Conservation (phyloP, 2,113 vertebrate species). For the Gadus macrocephalus region DNA sequence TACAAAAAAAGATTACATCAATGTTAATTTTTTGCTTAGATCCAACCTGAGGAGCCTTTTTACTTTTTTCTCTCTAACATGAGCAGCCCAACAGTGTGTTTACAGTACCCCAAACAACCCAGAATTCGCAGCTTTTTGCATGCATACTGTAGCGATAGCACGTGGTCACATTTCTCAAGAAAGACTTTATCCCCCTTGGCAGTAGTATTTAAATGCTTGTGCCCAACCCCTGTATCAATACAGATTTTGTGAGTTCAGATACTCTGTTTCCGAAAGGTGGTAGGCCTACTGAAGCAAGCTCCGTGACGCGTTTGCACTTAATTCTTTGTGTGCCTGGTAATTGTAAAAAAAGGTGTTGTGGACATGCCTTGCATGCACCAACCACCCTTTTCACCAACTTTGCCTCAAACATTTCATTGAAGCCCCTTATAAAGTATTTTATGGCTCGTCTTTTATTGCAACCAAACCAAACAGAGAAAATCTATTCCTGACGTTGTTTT, state of each 20-base stretch:
- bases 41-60: too few relatives aligned
- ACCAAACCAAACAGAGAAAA: neutral
- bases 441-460: neutral
- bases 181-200: neutral
- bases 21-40: too few relatives aligned
- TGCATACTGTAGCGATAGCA: neutral
- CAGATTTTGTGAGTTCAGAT: neutral
- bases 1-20: too few relatives aligned
- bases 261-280: neutral
- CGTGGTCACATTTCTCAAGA: neutral
- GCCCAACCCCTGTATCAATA: neutral
- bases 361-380: neutral
- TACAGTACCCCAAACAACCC: too few relatives aligned
- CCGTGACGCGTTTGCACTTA: constrained; percentile 13
- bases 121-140: neutral
- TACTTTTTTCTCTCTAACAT: neutral
- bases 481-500: neutral
- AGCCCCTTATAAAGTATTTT: neutral
- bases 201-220: neutral
- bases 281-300: neutral
- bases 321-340: neutral
- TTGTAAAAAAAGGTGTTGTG: neutral
- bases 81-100: neutral
- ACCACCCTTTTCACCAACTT: neutral
- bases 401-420: neutral